Evolutionary conservation across 2,888 invertebrate species (phyloP), one percentile per base, ranked within the genome.

Genomic region (Nipponacmea schrenckii): DNA sequence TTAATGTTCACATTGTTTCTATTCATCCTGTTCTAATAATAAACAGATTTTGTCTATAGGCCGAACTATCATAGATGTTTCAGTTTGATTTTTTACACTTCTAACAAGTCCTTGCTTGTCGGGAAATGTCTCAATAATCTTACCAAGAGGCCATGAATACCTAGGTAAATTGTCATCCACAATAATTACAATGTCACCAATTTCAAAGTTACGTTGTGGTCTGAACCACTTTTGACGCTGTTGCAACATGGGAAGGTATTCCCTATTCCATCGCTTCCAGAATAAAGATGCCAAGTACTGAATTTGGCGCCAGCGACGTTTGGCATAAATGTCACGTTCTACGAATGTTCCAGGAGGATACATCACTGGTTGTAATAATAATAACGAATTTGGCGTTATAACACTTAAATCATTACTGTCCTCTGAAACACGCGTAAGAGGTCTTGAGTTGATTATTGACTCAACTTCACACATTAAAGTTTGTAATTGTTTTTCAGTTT

Each of bases 381-480:
- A 67, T 24, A 75, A 45, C 24, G 67, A 67, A 26, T 75, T 78
- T 12, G 75, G 77, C n/a, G 78, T 77, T 1, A 77, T 50, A 12
- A 56, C 56, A 56, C 56, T 56, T 50, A 50, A 50, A 2, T 76
- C 74, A 26, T 63, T 50, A 24, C 10, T 56, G 31, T 68, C 15
- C 67, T 78, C 70, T 24, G 74, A 66, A 10, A 45, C 56, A 7
- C 20, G 56, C 0, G 79, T 76, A 17, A 76, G 69, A n/a, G 79
- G 77, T 27, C 79, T 48, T 20, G 66, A 63, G 56, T 79, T 79
- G 14, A 79, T 14, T 8, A 78, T 71, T 14, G 68, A 45, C 67
- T 76, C 76, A 15, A 74, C 64, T 50, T 79, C 77, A 26, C 73
- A 75, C 66, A 79, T 62, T 4, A 77, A 63, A 20, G 77, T 79